Conservation (phyloP, 2,888 invertebrate genomes). For the Abrostola tripartita region DNA sequence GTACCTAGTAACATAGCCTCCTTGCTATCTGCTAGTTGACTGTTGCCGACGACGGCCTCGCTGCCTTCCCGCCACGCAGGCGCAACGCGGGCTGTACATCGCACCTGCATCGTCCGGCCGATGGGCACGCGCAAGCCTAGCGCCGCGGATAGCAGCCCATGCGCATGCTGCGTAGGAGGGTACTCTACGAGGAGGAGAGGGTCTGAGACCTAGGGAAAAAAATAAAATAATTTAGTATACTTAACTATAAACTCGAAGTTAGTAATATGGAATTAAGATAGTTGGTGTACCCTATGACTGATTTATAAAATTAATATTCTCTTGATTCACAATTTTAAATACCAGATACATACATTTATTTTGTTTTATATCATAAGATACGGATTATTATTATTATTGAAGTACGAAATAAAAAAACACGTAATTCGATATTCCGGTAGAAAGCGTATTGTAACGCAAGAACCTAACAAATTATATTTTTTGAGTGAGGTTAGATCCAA, state of each 20-base stretch:
- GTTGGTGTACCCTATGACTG: too few relatives aligned
- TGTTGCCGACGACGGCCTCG: slow-evolving; percentile 83
- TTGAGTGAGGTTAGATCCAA: too few relatives aligned
- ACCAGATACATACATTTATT: too few relatives aligned
- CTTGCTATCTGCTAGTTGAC: slow-evolving; percentile 82
- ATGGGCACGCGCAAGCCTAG: slow-evolving; percentile 80
- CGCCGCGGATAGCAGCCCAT: slow-evolving; percentile 80
- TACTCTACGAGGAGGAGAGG: slow-evolving; percentile 78
- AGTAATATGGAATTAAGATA: background rate
- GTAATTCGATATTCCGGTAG: too few relatives aligned
- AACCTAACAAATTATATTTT: too few relatives aligned
- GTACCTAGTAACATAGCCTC: slow-evolving; percentile 85
- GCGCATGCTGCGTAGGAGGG: slow-evolving; percentile 79
- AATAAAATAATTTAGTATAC: background rate
- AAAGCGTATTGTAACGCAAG: too few relatives aligned
- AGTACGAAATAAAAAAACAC: too few relatives aligned
- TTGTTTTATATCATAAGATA: too few relatives aligned
- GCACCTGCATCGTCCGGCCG: slow-evolving; percentile 81
- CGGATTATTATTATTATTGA: too few relatives aligned
- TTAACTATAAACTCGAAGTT: too few relatives aligned
- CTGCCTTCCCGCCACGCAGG: slow-evolving; percentile 85
- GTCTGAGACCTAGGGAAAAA: slow-evolving; percentile 74
- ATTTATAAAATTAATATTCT: too few relatives aligned
- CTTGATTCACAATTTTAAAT: too few relatives aligned
- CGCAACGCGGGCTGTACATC: slow-evolving; percentile 81